Conservation (phyloP, 2,113 vertebrate species). For the Gadus macrocephalus region DNA sequence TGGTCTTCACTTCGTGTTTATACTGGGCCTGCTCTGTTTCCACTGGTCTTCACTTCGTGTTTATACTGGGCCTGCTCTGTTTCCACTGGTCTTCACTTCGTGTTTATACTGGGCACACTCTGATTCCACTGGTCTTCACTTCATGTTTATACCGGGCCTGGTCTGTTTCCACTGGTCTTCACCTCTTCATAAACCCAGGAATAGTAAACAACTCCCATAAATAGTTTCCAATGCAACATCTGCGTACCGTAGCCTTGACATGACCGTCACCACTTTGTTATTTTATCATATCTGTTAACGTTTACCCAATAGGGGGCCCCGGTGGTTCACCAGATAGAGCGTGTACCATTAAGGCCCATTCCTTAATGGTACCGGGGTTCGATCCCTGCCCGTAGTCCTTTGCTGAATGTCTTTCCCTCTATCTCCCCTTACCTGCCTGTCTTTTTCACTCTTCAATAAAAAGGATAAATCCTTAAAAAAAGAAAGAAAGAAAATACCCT, state of each 20-base stretch:
- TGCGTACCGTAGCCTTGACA: slow-evolving; percentile 62
- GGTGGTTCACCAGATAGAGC: no score
- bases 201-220: slow-evolving; percentile 52
- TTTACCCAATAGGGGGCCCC: no score
- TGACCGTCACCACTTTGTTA: slow-evolving; percentile 19
- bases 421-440: no score
- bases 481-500: no score
- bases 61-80: slow-evolving; percentile 18
- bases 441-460: no score
- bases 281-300: no score
- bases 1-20: slow-evolving; percentile 17
- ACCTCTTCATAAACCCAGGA: slow-evolving; percentile 45
- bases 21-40: slow-evolving; percentile 12
- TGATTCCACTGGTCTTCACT: slow-evolving; percentile 11
- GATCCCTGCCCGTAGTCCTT: no score
- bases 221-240: slow-evolving; percentile 60
- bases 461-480: no score
- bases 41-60: slow-evolving; percentile 7
- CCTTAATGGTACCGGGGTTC: no score
- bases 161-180: slow-evolving; percentile 20
- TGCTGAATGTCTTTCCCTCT: no score
- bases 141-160: slow-evolving; percentile 17
- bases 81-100: slow-evolving; percentile 11
- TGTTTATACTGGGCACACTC: slow-evolving; percentile 18
- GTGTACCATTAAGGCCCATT: no score